Conservation (phyloP, 2,888 invertebrate species). For the Plagodis pulveraria region DNA sequence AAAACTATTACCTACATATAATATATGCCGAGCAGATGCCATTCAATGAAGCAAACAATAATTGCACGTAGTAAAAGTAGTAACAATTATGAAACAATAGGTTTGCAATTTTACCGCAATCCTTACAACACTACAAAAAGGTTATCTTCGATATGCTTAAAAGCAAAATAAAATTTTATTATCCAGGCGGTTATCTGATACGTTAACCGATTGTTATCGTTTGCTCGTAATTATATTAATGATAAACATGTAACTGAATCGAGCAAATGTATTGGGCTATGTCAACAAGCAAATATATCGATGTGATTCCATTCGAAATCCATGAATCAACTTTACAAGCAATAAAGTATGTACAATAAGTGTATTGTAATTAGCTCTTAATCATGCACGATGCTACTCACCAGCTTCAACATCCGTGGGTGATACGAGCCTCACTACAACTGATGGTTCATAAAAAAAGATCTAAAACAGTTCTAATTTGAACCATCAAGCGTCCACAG, state of each 20-base stretch:
- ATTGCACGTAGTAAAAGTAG: slow-evolving; percentile 32
- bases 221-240: slow-evolving; percentile 26
- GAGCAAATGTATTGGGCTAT: slow-evolving; percentile 21
- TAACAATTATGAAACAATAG: slow-evolving; percentile 32
- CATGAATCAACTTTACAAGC: slow-evolving; percentile 3
- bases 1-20: slow-evolving; percentile 13
- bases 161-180: slow-evolving; percentile 13
- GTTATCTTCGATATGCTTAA: slow-evolving; percentile 6
- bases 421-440: slow-evolving; percentile 54
- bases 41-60: slow-evolving; percentile 35
- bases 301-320: slow-evolving; percentile 24
- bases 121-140: slow-evolving; percentile 20
- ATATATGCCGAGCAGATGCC: slow-evolving; percentile 16
- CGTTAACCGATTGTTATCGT: slow-evolving; percentile 25
- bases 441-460: slow-evolving; percentile 57
- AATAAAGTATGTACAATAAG: slow-evolving; percentile 1
- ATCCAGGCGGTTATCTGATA: slow-evolving; percentile 23
- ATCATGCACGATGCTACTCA: slow-evolving; percentile 60
- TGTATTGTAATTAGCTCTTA: slow-evolving; percentile 38
- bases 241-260: slow-evolving; percentile 24
- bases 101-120: slow-evolving; percentile 19
- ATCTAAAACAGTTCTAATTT: slow-evolving; percentile 71
- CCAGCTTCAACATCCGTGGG: slow-evolving; percentile 77
- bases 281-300: slow-evolving; percentile 5
- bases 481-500: slow-evolving; percentile 75